Conservation (phyloP, 2,113 vertebrate genomes). For the Carettochelys insculpta region DNA sequence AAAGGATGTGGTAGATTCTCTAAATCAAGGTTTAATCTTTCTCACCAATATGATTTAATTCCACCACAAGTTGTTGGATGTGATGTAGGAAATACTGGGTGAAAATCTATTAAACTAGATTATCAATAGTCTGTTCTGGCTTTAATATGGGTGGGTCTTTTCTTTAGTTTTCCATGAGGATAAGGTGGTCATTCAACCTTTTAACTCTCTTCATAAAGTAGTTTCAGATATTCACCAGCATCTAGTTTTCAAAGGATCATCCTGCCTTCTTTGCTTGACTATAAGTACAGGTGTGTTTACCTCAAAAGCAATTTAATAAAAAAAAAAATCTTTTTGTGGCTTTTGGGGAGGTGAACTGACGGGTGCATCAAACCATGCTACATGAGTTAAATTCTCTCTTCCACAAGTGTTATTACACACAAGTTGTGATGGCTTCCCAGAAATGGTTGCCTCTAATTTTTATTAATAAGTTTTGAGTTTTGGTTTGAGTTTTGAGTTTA, state of each 20-base stretch:
- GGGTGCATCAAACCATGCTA: background rate
- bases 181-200: background rate
- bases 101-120: background rate
- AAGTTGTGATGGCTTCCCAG: background rate
- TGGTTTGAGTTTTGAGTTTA: too few species aligned
- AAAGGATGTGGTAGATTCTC: background rate
- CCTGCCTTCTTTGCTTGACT: background rate
- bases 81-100: background rate
- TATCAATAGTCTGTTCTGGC: background rate
- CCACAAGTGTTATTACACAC: background rate
- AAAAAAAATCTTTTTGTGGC: background rate
- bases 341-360: background rate
- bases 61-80: background rate
- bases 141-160: background rate
- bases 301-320: background rate
- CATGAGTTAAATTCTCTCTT: background rate
- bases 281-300: background rate
- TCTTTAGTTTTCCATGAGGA: background rate
- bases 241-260: background rate
- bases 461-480: background rate
- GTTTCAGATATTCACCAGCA: background rate
- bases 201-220: background rate
- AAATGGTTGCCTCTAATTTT: background rate
- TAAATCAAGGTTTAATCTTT: background rate
- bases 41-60: background rate